Base-by-base conservation (phyloP, 2,888 invertebrate species). In the Ornithoptera priamus region DNA sequence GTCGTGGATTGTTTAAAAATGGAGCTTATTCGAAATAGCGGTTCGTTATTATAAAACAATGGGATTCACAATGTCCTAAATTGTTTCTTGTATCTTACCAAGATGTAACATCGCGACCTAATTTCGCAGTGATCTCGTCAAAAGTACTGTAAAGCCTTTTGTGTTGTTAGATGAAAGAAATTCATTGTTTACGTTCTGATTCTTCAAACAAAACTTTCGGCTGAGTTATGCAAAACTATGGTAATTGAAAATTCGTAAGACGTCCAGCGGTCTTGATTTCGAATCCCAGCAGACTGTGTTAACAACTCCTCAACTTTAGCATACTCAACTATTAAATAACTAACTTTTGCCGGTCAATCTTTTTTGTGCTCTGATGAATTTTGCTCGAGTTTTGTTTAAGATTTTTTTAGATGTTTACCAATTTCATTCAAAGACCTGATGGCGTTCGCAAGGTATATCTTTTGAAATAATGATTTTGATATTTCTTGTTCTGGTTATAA, bases 71-170 rank as follows among this genome's bases (percentile, higher is more conserved):
- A 50, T 39, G 50, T 50, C 50, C 17, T 17, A 15, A 50, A 50
- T 50, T 50, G 50, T 50, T 50, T 57, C 57, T 57, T 6, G 18
- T 20, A 20, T 57, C 57, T 57, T 50, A 17, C 20, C 57, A 20
- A 20, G 20, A 8, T 12, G n/a, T 20, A 20, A 57, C 57, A 20
- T 20, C n/a, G 57, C 57, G 63, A 36, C 63, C 63, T 56, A 56
- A 64, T 56, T 64, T 20, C 36, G 20, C 36, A 30, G 36, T 56
- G 50, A 30, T 36, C n/a, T 56, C 36, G 18, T 20, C 50, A 56
- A 63, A 46, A 63, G 36, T 56, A 36, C 56, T 64, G 50, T 46
- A 62, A 64, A 57, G 57, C n/a, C 57, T 57, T 57, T 57, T 56
- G 36, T 64, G 20, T 36, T 56, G 53, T 64, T 30, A n/a, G 20